A percentile compares a stretch with the other conserved stretches of the same genome.
Evolutionary conservation across 1,140 invertebrate species (phyloP).

Genomic region (Radopholus similis): DNA sequence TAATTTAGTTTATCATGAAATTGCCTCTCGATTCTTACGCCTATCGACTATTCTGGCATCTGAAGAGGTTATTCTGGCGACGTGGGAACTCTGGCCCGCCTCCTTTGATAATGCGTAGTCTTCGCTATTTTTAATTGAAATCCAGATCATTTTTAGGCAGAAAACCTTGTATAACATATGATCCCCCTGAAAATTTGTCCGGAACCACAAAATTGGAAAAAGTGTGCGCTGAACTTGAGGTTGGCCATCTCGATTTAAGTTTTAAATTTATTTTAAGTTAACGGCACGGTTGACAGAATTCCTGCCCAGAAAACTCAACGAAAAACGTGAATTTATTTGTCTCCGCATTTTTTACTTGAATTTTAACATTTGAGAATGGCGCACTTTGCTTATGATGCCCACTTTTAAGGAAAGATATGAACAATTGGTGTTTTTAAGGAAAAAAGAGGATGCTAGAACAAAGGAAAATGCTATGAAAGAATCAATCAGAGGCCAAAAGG

Average conservation of each 20-base stretch:
- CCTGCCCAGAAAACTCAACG: no score
- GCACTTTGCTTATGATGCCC: no score
- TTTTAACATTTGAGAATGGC: no score
- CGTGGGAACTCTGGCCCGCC: neutral
- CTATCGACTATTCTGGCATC: constrained; percentile 6
- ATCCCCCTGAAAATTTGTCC: constrained; percentile 2
- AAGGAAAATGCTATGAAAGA: no score
- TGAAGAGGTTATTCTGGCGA: neutral
- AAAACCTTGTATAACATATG: neutral
- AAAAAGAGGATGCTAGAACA: no score
- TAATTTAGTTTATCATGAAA: neutral
- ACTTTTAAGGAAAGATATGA: no score
- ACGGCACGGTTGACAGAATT: no score
- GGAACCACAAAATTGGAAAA: neutral
- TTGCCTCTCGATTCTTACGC: constrained; percentile 3
- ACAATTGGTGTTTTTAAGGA: no score
- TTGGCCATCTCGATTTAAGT: neutral
- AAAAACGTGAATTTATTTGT: no score
- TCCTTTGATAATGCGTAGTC: constrained; percentile 2
- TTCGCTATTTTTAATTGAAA: neutral
- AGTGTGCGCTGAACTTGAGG: neutral
- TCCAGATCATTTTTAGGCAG: neutral
- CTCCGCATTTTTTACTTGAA: no score
- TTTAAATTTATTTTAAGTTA: no score
- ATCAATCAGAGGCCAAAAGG: no score